A percentile compares a stretch with the other conserved stretches of the same genome.
Conservation (phyloP, 2,888 invertebrate species). For the Euspilapteryx auroguttella region DNA sequence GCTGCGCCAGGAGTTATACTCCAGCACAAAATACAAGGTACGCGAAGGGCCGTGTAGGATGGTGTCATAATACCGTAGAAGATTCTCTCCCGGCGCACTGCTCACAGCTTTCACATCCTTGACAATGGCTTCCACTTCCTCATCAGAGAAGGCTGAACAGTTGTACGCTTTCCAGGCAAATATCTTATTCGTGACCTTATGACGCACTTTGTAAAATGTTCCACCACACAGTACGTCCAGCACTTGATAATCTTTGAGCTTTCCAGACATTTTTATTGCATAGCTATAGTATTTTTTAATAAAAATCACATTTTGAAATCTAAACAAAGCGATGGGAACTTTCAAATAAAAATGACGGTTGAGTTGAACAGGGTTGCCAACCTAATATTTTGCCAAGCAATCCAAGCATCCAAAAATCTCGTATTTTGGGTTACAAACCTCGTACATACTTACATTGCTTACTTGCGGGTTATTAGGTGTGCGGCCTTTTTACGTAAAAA, state of each 20-base stretch:
- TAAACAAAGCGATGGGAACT: constrained; percentile 41
- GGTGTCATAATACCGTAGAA: constrained; percentile 44
- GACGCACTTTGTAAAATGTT: constrained; percentile 53
- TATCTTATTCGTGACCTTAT: constrained; percentile 54
- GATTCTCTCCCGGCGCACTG: constrained; percentile 26
- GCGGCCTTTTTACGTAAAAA: no score
- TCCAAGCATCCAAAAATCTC: no score
- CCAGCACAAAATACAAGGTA: constrained; percentile 49
- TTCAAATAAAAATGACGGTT: constrained; percentile 37
- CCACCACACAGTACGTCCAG: constrained; percentile 49
- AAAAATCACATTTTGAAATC: constrained; percentile 44
- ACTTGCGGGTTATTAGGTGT: no score
- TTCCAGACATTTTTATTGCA: constrained; percentile 43
- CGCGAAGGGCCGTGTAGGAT: constrained; percentile 46
- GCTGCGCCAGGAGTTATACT: constrained; percentile 38
- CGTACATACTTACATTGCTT: no score
- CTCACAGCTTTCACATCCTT: constrained; percentile 45
- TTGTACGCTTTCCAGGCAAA: constrained; percentile 54
- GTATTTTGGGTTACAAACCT: no score
- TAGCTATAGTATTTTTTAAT: no score
- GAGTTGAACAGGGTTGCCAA: no score
- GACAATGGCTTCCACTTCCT: constrained; percentile 41
- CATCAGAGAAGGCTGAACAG: constrained; percentile 36
- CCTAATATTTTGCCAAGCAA: no score
- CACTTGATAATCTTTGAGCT: constrained; percentile 51